Conservation (phyloP, 2,797 vertebrate genomes). For the Cossypha caffra region DNA sequence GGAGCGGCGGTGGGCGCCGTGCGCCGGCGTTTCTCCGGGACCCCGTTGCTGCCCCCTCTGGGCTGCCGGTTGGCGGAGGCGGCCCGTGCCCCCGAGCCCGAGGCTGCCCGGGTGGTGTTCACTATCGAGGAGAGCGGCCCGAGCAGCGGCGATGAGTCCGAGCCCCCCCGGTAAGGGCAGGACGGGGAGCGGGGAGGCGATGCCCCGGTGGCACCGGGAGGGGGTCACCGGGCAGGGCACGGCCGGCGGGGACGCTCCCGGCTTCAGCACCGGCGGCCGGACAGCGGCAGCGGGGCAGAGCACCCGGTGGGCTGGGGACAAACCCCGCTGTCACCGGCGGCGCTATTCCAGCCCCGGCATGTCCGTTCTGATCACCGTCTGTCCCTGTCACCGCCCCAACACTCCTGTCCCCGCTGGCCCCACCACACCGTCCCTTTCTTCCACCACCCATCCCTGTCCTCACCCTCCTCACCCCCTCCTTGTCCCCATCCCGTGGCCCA, state of each 20-base stretch:
- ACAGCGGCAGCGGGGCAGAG: constrained; percentile 32
- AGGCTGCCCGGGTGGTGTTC: constrained; percentile 76
- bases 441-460: not conserved
- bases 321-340: not conserved
- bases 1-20: constrained; percentile 53
- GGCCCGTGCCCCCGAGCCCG: constrained; percentile 66
- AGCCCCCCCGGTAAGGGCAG: constrained; percentile 58
- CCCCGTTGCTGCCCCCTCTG: constrained; percentile 79
- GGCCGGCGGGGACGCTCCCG: not conserved
- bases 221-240: not conserved
- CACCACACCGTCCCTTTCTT: too few species aligned
- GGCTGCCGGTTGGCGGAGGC: constrained; percentile 74
- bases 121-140: constrained; percentile 75
- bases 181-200: not conserved
- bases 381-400: not conserved
- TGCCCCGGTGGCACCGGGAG: not conserved
- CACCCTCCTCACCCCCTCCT: not conserved
- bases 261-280: constrained; percentile 31
- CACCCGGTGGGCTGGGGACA: not conserved
- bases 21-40: constrained; percentile 83
- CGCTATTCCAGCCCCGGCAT: not conserved
- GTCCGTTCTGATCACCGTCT: rapidly evolving
- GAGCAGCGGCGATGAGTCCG: constrained; percentile 46
- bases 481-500: not conserved
- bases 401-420: too few species aligned